Evolutionary conservation across 1,140 invertebrate genomes (phyloP).

Genomic region (Drosophila lini): DNA sequence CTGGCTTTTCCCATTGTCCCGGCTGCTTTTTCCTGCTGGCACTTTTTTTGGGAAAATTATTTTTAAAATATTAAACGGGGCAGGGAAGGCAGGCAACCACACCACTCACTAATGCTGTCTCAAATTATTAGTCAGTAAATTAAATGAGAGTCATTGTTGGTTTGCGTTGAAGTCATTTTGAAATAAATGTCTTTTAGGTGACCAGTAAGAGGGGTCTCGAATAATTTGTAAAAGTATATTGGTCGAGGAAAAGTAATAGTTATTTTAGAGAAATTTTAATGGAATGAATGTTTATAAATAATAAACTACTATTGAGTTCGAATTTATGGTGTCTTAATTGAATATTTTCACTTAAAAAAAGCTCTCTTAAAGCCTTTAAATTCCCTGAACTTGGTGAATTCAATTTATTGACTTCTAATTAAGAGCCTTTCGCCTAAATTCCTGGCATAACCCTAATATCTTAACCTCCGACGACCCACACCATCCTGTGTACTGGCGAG

Average conservation of each 20-base stretch:
- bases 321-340: no score
- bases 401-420: constrained; percentile 15
- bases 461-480: background rate
- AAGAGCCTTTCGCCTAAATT: background rate
- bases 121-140: constrained; percentile 54
- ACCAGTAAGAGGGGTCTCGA: background rate
- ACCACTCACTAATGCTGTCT: constrained; percentile 30
- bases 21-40: constrained; percentile 12
- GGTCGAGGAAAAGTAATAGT: background rate
- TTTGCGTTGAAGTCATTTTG: constrained; percentile 22
- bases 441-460: background rate
- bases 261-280: background rate
- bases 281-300: no score
- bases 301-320: no score
- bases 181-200: background rate
- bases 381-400: background rate
- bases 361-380: background rate
- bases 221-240: background rate
- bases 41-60: constrained; percentile 28
- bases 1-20: constrained; percentile 53
- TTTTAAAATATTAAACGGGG: constrained; percentile 74
- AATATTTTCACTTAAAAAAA: background rate
- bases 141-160: constrained; percentile 61
- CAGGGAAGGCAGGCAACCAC: constrained; percentile 13
- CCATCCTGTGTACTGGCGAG: background rate